A percentile compares a stretch with the other conserved stretches of the same genome.
phyloP scores from a whole-genome alignment of 2,113 vertebrate species.

The Gallinago paraguaiae region DNA sequence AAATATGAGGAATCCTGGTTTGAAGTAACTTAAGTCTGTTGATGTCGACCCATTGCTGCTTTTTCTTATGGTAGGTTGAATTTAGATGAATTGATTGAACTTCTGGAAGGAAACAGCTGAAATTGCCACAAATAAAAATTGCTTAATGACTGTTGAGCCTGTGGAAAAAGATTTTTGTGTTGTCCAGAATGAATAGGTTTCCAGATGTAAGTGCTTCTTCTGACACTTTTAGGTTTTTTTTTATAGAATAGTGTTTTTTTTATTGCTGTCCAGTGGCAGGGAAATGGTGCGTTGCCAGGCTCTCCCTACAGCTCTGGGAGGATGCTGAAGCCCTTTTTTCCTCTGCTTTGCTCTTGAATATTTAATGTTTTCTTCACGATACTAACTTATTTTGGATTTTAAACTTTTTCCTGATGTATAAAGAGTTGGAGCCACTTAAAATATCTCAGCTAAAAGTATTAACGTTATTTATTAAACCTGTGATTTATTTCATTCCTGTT shows the following conservation, averaged over 20 bases:
- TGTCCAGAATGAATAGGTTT: not conserved
- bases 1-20: not conserved
- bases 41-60: not conserved
- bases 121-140: not conserved
- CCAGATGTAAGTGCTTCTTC: not conserved
- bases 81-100: not conserved
- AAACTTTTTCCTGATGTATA: not conserved
- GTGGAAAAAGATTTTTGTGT: not conserved
- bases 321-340: not conserved
- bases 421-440: not conserved
- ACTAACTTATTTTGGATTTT: not conserved
- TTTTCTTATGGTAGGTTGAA: not conserved
- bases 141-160: not conserved
- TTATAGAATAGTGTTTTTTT: no score
- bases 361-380: not conserved
- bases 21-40: not conserved
- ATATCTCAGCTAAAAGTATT: not conserved
- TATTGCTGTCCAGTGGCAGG: not conserved
- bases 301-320: not conserved
- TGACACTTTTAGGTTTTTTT: no score
- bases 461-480: not conserved
- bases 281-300: not conserved
- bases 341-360: not conserved
- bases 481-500: not conserved
- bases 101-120: not conserved